A percentile compares a stretch with the other conserved stretches of the same genome.
These are phyloP conservation scores for Chamaetylas fuelleborni DNA, from an alignment of 2,113 vertebrate species.

Conservation along the genomic window DNA sequence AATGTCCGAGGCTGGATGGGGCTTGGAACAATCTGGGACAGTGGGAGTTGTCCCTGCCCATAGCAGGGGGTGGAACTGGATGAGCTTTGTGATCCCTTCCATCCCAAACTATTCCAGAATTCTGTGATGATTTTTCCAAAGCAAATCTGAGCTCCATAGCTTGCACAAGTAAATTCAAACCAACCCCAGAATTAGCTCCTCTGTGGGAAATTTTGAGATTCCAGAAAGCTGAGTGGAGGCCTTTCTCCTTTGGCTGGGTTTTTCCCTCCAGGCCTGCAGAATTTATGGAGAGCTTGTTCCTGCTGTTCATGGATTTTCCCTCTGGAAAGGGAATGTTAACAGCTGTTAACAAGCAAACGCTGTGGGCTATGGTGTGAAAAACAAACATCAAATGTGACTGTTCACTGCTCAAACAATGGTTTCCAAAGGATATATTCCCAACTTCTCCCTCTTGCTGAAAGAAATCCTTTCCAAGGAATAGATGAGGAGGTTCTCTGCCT, in stretches of 20 bases:
- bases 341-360: conserved; percentile 3
- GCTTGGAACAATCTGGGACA: neutral
- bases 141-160: neutral
- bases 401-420: neutral
- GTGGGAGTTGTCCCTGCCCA: neutral
- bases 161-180: neutral
- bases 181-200: neutral
- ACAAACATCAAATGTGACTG: neutral
- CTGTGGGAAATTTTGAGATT: neutral
- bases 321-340: neutral
- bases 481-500: neutral
- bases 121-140: neutral
- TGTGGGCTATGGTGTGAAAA: neutral
- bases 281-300: neutral
- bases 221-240: neutral
- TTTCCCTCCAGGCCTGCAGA: neutral
- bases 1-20: neutral
- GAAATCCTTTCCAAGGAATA: neutral
- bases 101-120: neutral
- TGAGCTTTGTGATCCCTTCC: neutral
- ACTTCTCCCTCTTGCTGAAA: neutral
- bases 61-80: neutral
- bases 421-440: neutral
- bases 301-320: neutral
- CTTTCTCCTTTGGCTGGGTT: neutral